These are phyloP conservation scores for Pardalotus punctatus DNA, from an alignment of 2,113 vertebrate species.

Conservation along the genomic window DNA sequence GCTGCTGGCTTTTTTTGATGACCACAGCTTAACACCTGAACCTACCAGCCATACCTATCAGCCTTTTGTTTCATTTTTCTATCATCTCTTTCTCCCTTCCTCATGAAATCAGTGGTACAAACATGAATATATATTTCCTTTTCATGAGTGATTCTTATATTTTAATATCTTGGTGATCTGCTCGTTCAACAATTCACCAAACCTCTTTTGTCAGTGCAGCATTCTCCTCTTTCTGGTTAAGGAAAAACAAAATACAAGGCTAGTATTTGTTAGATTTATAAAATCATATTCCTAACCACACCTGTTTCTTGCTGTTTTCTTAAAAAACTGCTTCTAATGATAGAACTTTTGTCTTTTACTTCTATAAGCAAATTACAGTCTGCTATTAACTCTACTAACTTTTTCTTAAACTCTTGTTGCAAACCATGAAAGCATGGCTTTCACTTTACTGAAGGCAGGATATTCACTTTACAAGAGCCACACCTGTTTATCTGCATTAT, in stretches of 20 bases:
- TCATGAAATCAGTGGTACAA: background rate
- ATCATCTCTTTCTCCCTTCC: background rate
- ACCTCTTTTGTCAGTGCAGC: background rate
- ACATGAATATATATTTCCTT: background rate
- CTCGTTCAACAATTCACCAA: background rate
- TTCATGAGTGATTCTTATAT: background rate
- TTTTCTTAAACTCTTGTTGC: background rate
- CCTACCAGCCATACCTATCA: background rate
- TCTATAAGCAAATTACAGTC: background rate
- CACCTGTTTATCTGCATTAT: slow-evolving; percentile 22
- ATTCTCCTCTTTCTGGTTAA: background rate
- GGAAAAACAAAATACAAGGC: background rate
- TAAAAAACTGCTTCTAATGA: background rate
- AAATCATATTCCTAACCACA: background rate
- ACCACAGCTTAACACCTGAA: background rate
- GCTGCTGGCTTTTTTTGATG: background rate
- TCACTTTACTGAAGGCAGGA: background rate
- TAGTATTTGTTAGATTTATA: background rate
- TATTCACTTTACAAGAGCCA: background rate
- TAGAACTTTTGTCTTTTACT: background rate
- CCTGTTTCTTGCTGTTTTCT: background rate
- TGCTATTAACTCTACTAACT: background rate
- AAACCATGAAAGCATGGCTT: background rate
- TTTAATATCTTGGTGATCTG: background rate
- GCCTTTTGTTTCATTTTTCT: background rate